Base-by-base conservation (phyloP, 1,140 invertebrate genomes). In the Drosophila guanche region DNA sequence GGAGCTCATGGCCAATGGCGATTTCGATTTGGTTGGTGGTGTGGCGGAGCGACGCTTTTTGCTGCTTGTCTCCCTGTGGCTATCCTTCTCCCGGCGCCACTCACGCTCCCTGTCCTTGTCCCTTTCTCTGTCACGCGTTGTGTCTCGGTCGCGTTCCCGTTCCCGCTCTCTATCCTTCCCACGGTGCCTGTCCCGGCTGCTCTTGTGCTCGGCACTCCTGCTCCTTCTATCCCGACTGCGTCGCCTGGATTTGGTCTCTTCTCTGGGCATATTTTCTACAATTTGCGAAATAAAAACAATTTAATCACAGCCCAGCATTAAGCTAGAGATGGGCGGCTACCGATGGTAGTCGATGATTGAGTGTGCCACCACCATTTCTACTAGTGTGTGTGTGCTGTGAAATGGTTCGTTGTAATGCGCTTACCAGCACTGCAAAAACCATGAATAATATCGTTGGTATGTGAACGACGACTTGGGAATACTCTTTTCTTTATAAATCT, bases 181-280 rank as follows among this genome's bases (percentile, higher is more conserved):
- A 10, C 55, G 25, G 4, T 29, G 41, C 20, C 50, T 77, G 43
- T 75, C 52, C 3, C 25, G 43, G 8, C 37, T 75, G 23, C n/a
- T 46, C 5, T 61, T 52, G 14, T 41, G 62, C 4, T 45, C 53
- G 54, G 16, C 23, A 23, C 42, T 65, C 20, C 57, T 68, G 5
- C 16, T 48, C 8, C 46, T 65, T 27, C 27, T 73, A 22, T 74
- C 63, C 0, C 76, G 48, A 16, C 79, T 77, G 14, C 69, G 70
- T 50, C 67, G 65, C 20, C 80, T 54, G 14, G 65, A 65, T 42
- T 76, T 60, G 8, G 40, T 43, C 10, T 70, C 88, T 16, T 81
- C 78, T 7, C 76, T 88, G 37, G 81, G 81, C 81, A 86, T 86
- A 25, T 14, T 46, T 62, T n/a, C 5, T 60, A 47, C 45, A 56